Evolutionary conservation across 2,113 vertebrate genomes (phyloP), one percentile per base, ranked within the genome.

Genomic region (Nyctibius bracteatus): DNA sequence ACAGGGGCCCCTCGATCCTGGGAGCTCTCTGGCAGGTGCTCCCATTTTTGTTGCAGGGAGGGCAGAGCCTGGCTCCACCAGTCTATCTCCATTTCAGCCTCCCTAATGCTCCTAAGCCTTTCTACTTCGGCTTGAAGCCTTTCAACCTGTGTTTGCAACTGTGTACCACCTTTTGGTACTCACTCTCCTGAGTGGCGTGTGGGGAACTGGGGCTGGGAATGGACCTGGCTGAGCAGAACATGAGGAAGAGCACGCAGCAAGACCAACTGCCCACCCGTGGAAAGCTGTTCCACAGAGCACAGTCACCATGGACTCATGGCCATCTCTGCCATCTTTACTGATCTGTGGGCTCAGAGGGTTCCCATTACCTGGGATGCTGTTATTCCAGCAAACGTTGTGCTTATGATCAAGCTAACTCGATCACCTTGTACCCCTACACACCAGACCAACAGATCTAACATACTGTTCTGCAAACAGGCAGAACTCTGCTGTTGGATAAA

Each of bases 131-230:
- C n/a, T n/a, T n/a, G n/a, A n/a, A n/a, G n/a, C n/a, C n/a, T n/a
- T n/a, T n/a, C n/a, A n/a, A n/a, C n/a, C n/a, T n/a, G n/a, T n/a
- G n/a, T n/a, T n/a, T n/a, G n/a, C n/a, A n/a, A n/a, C n/a, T n/a
- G n/a, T n/a, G n/a, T n/a, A n/a, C n/a, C n/a, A n/a, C n/a, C 31
- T 27, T 44, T 7, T 27, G 66, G 23, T 15, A 66, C 77, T 23
- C 0, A 0, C 30, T 17, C 33, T 86, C 41, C 35, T 2, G 20
- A 88, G 74, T 0, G 1, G 66, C 5, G 4, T 7, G 4, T 2
- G 12, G 51, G 33, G 14, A 88, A 5, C 33, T 19, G 14, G 33
- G 14, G 12, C 59, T 59, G 35, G 41, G 43, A 81, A 81, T 0
- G 2, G 33, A 62, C 41, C 66, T 47, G 52, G 73, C 41, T 16